A percentile compares a stretch with the other conserved stretches of the same genome.
phyloP scores from a whole-genome alignment of 2,797 vertebrate genomes.

The Paramormyrops hopkinsi region DNA sequence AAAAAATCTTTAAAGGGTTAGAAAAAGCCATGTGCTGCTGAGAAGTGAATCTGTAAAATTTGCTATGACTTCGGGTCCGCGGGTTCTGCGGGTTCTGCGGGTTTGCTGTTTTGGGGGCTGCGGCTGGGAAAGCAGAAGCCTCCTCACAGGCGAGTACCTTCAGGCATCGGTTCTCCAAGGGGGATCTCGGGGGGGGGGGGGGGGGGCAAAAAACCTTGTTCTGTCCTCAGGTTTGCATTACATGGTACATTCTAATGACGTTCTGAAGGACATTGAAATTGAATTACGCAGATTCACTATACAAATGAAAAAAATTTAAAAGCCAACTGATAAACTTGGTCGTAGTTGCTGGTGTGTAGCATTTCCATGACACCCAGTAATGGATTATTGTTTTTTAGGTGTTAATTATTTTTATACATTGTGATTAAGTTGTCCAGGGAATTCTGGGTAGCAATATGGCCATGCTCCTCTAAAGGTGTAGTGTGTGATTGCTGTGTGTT shows the following conservation, averaged over 20 bases:
- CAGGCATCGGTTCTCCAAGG: not conserved
- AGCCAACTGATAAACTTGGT: not conserved
- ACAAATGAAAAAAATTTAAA: not conserved
- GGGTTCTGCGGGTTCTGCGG: not conserved
- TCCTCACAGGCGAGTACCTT: not conserved
- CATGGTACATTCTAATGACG: not conserved
- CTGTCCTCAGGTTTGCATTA: not conserved
- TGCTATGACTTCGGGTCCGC: not conserved
- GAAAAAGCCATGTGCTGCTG: not conserved
- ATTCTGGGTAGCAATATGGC: not conserved
- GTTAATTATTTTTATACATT: not conserved
- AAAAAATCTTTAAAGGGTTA: not conserved
- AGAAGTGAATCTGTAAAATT: not conserved
- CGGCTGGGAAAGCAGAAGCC: not conserved
- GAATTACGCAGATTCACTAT: not conserved
- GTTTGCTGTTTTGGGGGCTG: not conserved
- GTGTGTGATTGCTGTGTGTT: too few relatives aligned
- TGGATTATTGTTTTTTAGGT: not conserved
- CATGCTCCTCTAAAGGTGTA: not conserved
- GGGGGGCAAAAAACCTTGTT: not conserved
- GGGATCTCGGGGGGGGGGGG: not conserved
- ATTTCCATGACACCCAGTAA: not conserved
- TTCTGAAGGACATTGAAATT: not conserved
- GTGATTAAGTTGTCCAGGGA: not conserved
- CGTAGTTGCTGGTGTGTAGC: not conserved